phyloP scores from a whole-genome alignment of 2,113 vertebrate species.

The Sapajus apella region DNA sequence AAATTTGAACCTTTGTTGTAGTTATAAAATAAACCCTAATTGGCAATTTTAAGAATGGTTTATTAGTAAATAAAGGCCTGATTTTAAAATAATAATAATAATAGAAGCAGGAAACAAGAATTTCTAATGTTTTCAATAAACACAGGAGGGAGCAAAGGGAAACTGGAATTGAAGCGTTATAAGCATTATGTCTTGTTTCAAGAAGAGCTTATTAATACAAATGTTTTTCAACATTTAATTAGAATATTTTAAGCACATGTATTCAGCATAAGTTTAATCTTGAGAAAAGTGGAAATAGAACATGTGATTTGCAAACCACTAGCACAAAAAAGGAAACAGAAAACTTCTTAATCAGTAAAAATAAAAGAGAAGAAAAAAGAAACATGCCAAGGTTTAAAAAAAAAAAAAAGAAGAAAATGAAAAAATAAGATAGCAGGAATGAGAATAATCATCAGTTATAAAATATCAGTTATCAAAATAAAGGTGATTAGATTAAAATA shows the following conservation, averaged over 20 bases:
- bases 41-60: neutral
- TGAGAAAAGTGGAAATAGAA: neutral
- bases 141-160: neutral
- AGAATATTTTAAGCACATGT: neutral
- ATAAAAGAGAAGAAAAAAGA: neutral
- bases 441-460: neutral
- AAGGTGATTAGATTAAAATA: slow-evolving; percentile 6
- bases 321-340: neutral
- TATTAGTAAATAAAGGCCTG: neutral
- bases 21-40: neutral
- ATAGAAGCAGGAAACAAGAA: neutral
- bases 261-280: neutral
- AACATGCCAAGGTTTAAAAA: neutral
- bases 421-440: neutral
- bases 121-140: neutral
- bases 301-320: neutral
- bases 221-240: slow-evolving; percentile 15
- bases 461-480: slow-evolving; percentile 2
- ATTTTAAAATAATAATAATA: neutral
- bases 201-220: neutral
- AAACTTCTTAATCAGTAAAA: neutral
- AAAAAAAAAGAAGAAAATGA: neutral
- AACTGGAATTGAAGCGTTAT: neutral
- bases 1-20: neutral
- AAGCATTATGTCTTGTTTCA: neutral